These are phyloP conservation scores for Dinothrombium tinctorium DNA, from an alignment of 1,140 invertebrate genomes.

Conservation along the genomic window DNA sequence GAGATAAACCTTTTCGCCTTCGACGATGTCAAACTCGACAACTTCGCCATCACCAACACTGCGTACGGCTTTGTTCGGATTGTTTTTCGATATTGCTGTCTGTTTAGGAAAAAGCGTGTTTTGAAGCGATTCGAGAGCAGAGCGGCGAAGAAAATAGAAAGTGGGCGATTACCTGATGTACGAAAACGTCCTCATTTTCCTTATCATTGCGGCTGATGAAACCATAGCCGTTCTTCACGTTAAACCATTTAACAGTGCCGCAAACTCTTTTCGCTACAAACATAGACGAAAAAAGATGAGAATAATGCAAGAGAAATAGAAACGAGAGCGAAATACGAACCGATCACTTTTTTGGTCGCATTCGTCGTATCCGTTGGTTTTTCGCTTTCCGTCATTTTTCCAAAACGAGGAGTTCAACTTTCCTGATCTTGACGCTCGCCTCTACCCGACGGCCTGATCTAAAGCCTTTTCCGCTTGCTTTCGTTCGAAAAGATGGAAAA, in stretches of 20 bases:
- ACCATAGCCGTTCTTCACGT: slow-evolving; percentile 97
- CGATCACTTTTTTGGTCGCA: too few relatives aligned
- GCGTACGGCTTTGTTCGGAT: slow-evolving; percentile 80
- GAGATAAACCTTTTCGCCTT: slow-evolving; percentile 55
- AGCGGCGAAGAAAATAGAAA: neutral
- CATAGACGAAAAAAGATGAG: too few relatives aligned
- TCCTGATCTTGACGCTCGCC: too few relatives aligned
- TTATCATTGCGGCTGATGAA: slow-evolving; percentile 39
- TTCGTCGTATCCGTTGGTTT: too few relatives aligned
- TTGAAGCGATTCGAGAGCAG: neutral
- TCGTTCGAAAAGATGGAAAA: too few relatives aligned
- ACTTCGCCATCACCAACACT: slow-evolving; percentile 95
- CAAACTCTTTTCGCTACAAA: slow-evolving; percentile 30
- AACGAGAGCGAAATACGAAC: too few relatives aligned
- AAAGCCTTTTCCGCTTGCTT: too few relatives aligned
- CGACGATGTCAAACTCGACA: slow-evolving; percentile 96
- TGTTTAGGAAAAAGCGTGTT: slow-evolving; percentile 12
- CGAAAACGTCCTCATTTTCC: slow-evolving; percentile 91
- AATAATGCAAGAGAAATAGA: too few relatives aligned
- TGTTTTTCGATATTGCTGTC: slow-evolving; percentile 82
- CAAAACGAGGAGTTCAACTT: too few relatives aligned
- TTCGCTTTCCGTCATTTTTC: too few relatives aligned
- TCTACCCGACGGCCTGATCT: too few relatives aligned
- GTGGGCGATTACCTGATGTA: slow-evolving; percentile 43
- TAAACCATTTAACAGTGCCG: slow-evolving; percentile 92